Percentiles rank a stretch among this genome's conserved stretches.
phyloP scores from a whole-genome alignment of 2,797 vertebrate species.

The Antennarius maculatus region DNA sequence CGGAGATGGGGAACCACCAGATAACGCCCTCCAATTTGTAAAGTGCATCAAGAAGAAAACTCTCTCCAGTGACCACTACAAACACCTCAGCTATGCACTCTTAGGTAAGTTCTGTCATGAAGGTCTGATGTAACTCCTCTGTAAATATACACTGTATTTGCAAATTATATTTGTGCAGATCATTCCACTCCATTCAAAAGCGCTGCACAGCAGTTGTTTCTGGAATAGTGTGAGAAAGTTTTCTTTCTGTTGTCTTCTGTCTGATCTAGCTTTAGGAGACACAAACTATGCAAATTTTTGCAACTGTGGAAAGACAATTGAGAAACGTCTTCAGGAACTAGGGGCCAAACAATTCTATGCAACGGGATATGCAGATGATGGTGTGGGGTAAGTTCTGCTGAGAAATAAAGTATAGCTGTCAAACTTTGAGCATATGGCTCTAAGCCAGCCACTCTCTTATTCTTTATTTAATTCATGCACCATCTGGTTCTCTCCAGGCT shows the following conservation, averaged over 20 bases:
- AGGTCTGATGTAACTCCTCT: not conserved
- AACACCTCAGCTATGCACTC: conserved; percentile 89
- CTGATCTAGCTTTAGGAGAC: conserved; percentile 89
- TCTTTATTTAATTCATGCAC: conserved; percentile 9
- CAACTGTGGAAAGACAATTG: conserved; percentile 94
- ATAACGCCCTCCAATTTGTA: conserved; percentile 88
- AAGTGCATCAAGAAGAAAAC: conserved; percentile 84
- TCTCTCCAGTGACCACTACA: conserved; percentile 81
- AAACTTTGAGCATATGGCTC: not conserved
- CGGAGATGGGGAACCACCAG: conserved; percentile 93
- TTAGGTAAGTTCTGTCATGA: conserved; percentile 82
- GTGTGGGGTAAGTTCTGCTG: conserved; percentile 86
- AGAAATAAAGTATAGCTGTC: not conserved
- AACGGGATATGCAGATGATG: conserved; percentile 94
- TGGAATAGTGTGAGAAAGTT: conserved; percentile 12
- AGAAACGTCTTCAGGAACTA: conserved; percentile 87
- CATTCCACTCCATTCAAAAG: not conserved
- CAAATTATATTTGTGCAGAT: conserved; percentile 19
- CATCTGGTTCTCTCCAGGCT: conserved; percentile 76
- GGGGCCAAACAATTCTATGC: conserved; percentile 90
- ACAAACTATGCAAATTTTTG: conserved; percentile 96
- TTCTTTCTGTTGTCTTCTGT: conserved; percentile 32
- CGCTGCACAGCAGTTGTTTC: conserved; percentile 16
- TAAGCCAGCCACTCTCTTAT: not conserved
- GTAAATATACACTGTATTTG: not conserved